Percentiles rank a stretch among this genome's conserved stretches.
phyloP scores from a whole-genome alignment of 2,797 vertebrate genomes.

The Paratrypauchen microcephalus region DNA sequence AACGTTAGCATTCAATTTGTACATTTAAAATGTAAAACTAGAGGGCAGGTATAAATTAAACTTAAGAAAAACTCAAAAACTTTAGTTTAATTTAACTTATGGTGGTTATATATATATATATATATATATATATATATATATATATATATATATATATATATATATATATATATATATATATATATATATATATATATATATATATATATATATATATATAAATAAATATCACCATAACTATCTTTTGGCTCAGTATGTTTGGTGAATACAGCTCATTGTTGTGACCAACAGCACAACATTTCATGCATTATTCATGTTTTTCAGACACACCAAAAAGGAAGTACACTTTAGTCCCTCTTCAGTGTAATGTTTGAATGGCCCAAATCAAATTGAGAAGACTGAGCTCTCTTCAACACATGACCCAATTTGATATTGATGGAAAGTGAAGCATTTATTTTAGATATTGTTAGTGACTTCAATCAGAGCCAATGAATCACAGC shows the following conservation, averaged over 20 bases:
- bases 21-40: too few relatives aligned
- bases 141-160: too few relatives aligned
- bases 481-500: conserved; percentile 29
- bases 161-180: too few relatives aligned
- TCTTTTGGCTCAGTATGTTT: background rate
- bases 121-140: too few relatives aligned
- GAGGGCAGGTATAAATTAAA: too few relatives aligned
- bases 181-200: too few relatives aligned
- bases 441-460: conserved; percentile 35
- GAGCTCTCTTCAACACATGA: conserved; percentile 3
- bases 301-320: conserved; percentile 4
- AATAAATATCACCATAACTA: too few relatives aligned
- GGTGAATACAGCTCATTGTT: background rate
- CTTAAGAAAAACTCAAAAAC: too few relatives aligned
- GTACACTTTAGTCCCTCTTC: conserved; percentile 5
- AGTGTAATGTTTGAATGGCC: background rate
- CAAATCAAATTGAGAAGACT: background rate
- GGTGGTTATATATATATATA: too few relatives aligned
- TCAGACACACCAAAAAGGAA: conserved; percentile 3
- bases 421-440: conserved; percentile 19
- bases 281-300: background rate
- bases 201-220: too few relatives aligned
- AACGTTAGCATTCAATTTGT: background rate
- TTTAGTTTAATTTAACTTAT: background rate
- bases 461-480: conserved; percentile 19